Evolutionary conservation across 2,797 vertebrate genomes (phyloP), one percentile per base, ranked within the genome.

Genomic region (Fistularia commersonii): DNA sequence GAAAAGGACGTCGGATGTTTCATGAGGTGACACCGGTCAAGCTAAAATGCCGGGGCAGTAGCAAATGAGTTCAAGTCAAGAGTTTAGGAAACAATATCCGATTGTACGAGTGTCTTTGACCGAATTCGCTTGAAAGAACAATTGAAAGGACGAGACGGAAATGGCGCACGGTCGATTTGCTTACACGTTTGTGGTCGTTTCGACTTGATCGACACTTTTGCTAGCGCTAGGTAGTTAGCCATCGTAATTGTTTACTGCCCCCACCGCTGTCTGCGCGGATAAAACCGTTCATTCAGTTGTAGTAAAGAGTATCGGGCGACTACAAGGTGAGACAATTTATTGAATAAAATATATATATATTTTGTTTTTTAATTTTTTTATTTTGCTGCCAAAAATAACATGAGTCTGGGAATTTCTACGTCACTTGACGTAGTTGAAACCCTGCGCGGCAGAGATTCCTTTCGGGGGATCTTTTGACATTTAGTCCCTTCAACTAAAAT

Each of bases 141-240:
- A 11, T 7, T 34, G 0, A 9, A 1, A 5, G 39, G n/a, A 14
- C 6, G 8, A 6, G 1, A 10, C 6, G 3, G 33, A 52, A 23
- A 84, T 76, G 76, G 13, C 44, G 0, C 23, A 41, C 1, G 8
- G 38, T 32, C 55, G 12, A 34, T 61, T 41, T 45, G 8, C 1
- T 44, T 9, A 7, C 11, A 2, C 11, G 4, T 61, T 36, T 33
- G 8, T 6, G n/a, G 15, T 48, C 31, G 45, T 61, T 51, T 39
- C 51, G 40, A 77, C 70, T 37, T 68, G 65, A 82, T 6, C 6
- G 12, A 54, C 32, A 56, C 53, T 31, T 41, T 9, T 52, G 66
- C 74, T 82, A 67, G 51, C 66, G 33, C 69, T 76, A 75, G 69
- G 68, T 8, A 66, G 66, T 51, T 66, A 75, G 71, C 67, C 42